phyloP scores from a whole-genome alignment of 2,797 vertebrate species.

The Falco novaeseelandiae region DNA sequence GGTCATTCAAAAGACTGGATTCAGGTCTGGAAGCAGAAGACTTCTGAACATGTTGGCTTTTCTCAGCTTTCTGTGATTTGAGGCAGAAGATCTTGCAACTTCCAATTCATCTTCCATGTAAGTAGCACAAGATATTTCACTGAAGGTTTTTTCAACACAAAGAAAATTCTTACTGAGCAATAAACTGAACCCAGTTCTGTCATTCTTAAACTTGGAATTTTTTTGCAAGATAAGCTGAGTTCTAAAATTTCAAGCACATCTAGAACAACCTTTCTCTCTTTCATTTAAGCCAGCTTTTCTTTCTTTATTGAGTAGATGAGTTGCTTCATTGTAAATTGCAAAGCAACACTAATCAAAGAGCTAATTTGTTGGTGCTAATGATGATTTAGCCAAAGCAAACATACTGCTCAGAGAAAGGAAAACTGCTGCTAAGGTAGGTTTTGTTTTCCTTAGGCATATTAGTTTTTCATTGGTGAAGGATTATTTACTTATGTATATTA shows the following conservation, averaged over 20 bases:
- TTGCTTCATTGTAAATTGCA: not conserved
- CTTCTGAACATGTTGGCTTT: not conserved
- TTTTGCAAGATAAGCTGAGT: not conserved
- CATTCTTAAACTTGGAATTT: not conserved
- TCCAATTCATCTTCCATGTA: not conserved
- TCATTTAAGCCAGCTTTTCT: not conserved
- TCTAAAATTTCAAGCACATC: not conserved
- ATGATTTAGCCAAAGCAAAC: not conserved
- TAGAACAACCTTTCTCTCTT: not conserved
- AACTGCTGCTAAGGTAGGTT: not conserved
- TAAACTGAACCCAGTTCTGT: not conserved
- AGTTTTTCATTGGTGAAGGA: not conserved
- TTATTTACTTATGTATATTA: not conserved
- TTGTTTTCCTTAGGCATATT: not conserved
- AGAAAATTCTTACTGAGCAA: not conserved
- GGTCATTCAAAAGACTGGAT: not conserved
- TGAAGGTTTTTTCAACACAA: rapidly evolving
- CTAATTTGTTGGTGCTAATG: not conserved
- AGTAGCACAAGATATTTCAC: not conserved
- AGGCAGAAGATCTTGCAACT: not conserved
- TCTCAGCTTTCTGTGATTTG: not conserved
- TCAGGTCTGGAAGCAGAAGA: not conserved
- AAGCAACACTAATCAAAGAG: not conserved
- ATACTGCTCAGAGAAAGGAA: not conserved
- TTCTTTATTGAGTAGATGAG: not conserved